Base-by-base conservation (phyloP, 2,113 vertebrate species). In the Tachysurus fulvidraco region DNA sequence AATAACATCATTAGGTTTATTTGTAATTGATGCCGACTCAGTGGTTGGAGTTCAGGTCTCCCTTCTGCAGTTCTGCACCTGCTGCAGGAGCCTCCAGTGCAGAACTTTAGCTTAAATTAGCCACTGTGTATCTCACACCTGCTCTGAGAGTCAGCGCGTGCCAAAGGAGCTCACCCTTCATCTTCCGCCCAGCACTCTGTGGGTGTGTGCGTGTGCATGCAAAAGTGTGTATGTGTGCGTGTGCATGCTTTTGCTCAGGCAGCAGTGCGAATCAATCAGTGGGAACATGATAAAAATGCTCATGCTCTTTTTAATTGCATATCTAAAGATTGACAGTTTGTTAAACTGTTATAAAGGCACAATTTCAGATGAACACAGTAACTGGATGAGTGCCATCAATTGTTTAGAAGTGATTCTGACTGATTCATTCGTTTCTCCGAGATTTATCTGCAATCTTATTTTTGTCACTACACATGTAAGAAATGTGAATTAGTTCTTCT, bases 101-200 rank as follows among this genome's bases (percentile, higher is more conserved):
- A 82, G 81, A 90, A 60, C 87, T 83, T 83, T 81, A 85, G 83
- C 80, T 86, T 76, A 87, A 90, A 88, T 90, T 78, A 90, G 87
- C 88, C 69, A 87, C 83, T 85, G 90, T 89, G 89, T 89, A 73
- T 86, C 88, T 82, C 87, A 89, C 90, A 91, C 89, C 90, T 88
- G 88, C 86, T 90, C 77, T 4, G 30, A 78, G 77, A 84, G 86
- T 57, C 77, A 69, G 59, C 10, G 30, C 16, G 55, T 81, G 88
- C 90, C 83, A 87, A 50, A 62, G 83, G 83, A 87, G 64, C 71
- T 57, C 67, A 50, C 81, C 74, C 65, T 59, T 82, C 28, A 64
- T 54, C 86, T 81, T 90, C 87, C 73, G 67, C 83, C 59, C 65
- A 79, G 74, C 85, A 65, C 77, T 82, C 69, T 28, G 52, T 71